Conservation (phyloP, 1,140 invertebrate species). For the Pollicipes pollicipes region DNA sequence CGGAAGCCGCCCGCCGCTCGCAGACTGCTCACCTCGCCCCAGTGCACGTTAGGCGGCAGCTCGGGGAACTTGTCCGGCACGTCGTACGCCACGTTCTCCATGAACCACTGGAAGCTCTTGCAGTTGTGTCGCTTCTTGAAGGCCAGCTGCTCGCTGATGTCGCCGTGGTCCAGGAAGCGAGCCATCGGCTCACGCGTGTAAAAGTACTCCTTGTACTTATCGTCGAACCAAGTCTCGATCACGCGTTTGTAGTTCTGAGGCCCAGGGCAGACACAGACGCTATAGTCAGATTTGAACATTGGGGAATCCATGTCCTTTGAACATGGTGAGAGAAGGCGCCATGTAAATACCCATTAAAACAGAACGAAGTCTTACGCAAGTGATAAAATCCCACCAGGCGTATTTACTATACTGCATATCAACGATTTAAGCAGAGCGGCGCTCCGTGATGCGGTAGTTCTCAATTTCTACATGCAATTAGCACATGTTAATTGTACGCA, state of each 20-base stretch:
- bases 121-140: conserved; percentile 59
- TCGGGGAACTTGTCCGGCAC: conserved; percentile 35
- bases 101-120: conserved; percentile 90
- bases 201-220: conserved; percentile 63
- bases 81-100: conserved; percentile 84
- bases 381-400: too few species aligned
- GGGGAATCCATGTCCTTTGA: conserved; percentile 34
- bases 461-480: too few species aligned
- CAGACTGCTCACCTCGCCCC: conserved; percentile 21
- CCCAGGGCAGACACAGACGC: conserved; percentile 20
- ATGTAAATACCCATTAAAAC: conserved; percentile 31
- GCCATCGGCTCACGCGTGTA: conserved; percentile 64
- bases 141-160: conserved; percentile 57
- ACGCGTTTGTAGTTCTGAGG: conserved; percentile 39
- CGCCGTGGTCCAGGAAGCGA: conserved; percentile 38
- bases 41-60: conserved; percentile 9
- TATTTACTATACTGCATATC: too few species aligned
- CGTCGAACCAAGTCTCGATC: conserved; percentile 51
- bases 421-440: too few species aligned
- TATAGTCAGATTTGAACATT: conserved; percentile 28
- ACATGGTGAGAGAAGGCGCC: conserved; percentile 34
- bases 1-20: conserved; percentile 49
- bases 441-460: too few species aligned
- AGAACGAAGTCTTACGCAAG: too few species aligned
- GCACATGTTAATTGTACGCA: too few species aligned